These are phyloP conservation scores for Temnothorax unifasciatus DNA, from an alignment of 2,888 invertebrate species.

Conservation along the genomic window DNA sequence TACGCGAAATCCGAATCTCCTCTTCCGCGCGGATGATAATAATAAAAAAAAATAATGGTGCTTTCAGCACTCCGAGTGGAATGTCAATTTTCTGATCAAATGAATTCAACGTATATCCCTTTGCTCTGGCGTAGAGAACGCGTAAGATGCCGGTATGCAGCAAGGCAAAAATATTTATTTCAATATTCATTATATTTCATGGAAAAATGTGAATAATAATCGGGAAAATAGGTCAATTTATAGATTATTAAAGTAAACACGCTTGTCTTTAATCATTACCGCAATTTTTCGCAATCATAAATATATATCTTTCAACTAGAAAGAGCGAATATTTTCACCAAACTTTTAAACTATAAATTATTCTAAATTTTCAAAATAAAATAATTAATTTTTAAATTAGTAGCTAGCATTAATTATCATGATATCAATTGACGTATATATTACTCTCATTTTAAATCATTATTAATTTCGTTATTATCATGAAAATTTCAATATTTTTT, in stretches of 20 bases:
- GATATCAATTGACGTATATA: background rate
- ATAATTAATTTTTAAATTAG: conserved; percentile 8
- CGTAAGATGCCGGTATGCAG: background rate
- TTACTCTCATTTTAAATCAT: background rate
- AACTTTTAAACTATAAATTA: background rate
- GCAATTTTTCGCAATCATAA: background rate
- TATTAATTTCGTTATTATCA: conserved; percentile 4
- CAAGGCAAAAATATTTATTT: background rate
- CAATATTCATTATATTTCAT: background rate
- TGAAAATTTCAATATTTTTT: conserved; percentile 1
- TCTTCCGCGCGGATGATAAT: background rate
- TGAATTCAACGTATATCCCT: background rate
- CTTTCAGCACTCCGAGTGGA: background rate
- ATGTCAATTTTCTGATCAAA: background rate
- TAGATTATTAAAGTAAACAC: conserved; percentile 23
- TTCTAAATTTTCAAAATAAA: background rate
- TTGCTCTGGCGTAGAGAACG: too few species aligned
- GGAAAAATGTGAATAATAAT: background rate
- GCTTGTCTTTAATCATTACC: background rate
- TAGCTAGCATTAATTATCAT: background rate
- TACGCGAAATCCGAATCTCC: conserved; percentile 10
- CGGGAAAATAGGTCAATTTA: background rate
- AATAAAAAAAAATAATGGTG: background rate
- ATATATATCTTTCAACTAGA: conserved; percentile 2
- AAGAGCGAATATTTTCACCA: background rate